Base-by-base conservation (phyloP, 2,113 vertebrate species). In the Dendropsophus ebraccatus region DNA sequence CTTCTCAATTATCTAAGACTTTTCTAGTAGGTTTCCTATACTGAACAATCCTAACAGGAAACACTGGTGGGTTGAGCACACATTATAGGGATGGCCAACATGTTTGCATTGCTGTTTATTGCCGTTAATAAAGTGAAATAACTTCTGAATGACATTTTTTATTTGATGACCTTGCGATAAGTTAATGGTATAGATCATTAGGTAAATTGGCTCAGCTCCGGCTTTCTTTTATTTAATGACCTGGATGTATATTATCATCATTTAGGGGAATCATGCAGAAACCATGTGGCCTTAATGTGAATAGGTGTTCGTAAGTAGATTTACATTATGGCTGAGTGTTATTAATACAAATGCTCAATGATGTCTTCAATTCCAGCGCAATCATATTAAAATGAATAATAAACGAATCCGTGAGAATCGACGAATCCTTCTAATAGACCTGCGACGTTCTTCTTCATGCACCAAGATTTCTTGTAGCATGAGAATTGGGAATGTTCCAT, bases 201-300 rank as follows among this genome's bases (percentile, higher is more conserved):
- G 94, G 95, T 96, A 96, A 96, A 95, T 96, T 96, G 96, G 92
- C 94, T 95, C 94, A 92, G 93, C 94, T 95, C 94, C 94, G 92
- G 93, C 94, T 96, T 96, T 94, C 93, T 94, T 95, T 96, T 94
- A 95, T 90, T 95, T 96, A 96, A 96, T 95, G 96, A 95, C 91
- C 95, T 96, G 95, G 95, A 96, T 94, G 95, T 94, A 94, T 94
- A 96, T 96, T 96, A 95, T 92, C 92, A 91, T 95, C 94, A 96
- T 97, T 97, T 96, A 96, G 95, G 96, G 93, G 93, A 94, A 94
- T 93, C 94, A 94, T 94, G 94, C 93, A 90, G 92, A 93, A 94
- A 95, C 93, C 94, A 94, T 94, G 94, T 94, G 92, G 92, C 93
- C 92, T 93, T 92, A 91, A 90, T 90, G 88, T 90, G 90, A 92